phyloP scores from a whole-genome alignment of 2,797 vertebrate species.

The Gymnoscopelus microlampas region DNA sequence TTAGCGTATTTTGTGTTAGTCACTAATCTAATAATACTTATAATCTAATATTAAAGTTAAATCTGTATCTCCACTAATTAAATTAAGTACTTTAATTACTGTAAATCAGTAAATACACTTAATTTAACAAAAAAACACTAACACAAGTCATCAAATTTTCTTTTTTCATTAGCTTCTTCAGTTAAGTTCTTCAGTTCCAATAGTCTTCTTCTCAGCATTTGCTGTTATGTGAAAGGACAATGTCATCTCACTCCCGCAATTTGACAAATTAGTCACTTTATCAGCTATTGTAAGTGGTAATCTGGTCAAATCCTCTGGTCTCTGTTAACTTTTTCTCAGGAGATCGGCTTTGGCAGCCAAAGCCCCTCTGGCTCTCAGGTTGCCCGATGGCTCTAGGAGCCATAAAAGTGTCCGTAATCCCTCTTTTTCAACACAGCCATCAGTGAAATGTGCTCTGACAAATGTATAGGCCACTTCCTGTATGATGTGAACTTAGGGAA shows the following conservation, averaged over 20 bases:
- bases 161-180: slow-evolving; percentile 5
- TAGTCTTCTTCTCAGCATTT: background rate
- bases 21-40: no score
- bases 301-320: slow-evolving; percentile 74
- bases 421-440: slow-evolving; percentile 61
- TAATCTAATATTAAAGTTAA: no score
- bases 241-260: slow-evolving; percentile 55
- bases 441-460: slow-evolving; percentile 60
- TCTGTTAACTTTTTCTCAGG: slow-evolving; percentile 82
- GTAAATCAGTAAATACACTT: background rate
- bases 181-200: no score
- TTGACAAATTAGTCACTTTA: slow-evolving; percentile 78
- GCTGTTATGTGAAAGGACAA: slow-evolving; percentile 18
- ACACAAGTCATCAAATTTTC: background rate
- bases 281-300: slow-evolving; percentile 72
- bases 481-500: slow-evolving; percentile 31
- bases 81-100: background rate
- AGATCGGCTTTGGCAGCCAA: slow-evolving; percentile 78
- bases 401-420: slow-evolving; percentile 74
- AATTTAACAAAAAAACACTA: background rate
- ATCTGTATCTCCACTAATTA: background rate
- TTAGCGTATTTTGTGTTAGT: no score
- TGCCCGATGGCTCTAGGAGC: slow-evolving; percentile 70
- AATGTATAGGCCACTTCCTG: slow-evolving; percentile 35
- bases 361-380: slow-evolving; percentile 78